Evolutionary conservation across 2,888 invertebrate genomes (phyloP).

Genomic region (Eristalis tenax): DNA sequence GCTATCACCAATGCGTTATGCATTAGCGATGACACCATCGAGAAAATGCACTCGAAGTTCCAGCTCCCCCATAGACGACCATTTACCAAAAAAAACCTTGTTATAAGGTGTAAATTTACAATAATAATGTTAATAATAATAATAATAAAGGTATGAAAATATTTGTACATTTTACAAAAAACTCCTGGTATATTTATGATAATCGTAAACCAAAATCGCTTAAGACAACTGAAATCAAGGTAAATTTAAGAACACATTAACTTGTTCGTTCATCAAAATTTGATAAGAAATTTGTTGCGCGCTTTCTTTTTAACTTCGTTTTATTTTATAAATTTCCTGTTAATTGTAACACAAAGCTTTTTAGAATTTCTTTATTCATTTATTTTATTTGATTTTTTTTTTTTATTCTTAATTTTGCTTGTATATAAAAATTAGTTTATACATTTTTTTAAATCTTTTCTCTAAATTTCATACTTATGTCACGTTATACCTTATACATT

Average conservation of each 20-base stretch:
- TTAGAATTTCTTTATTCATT: constrained; percentile 33
- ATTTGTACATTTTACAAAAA: not conserved
- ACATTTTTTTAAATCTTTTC: constrained; percentile 40
- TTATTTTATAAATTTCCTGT: not conserved
- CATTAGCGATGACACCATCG: too few species aligned
- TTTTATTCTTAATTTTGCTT: constrained; percentile 9
- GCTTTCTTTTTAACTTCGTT: not conserved
- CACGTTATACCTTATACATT: constrained; percentile 47
- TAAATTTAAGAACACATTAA: not conserved
- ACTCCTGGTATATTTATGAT: not conserved
- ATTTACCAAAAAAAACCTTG: not conserved
- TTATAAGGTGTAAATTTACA: not conserved
- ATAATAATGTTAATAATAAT: too few species aligned
- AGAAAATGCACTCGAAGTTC: not conserved
- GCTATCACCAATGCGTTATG: too few species aligned
- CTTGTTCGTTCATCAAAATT: constrained; percentile 11
- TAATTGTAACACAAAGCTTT: constrained; percentile 45
- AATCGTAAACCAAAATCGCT: not conserved
- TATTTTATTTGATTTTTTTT: constrained; percentile 5
- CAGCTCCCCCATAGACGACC: not conserved
- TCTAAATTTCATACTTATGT: constrained; percentile 39
- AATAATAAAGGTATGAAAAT: not conserved
- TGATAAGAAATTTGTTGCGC: constrained; percentile 26
- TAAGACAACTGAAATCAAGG: not conserved
- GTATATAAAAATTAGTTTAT: constrained; percentile 67